phyloP scores from a whole-genome alignment of 2,113 vertebrate genomes.

The Notechis scutatus region DNA sequence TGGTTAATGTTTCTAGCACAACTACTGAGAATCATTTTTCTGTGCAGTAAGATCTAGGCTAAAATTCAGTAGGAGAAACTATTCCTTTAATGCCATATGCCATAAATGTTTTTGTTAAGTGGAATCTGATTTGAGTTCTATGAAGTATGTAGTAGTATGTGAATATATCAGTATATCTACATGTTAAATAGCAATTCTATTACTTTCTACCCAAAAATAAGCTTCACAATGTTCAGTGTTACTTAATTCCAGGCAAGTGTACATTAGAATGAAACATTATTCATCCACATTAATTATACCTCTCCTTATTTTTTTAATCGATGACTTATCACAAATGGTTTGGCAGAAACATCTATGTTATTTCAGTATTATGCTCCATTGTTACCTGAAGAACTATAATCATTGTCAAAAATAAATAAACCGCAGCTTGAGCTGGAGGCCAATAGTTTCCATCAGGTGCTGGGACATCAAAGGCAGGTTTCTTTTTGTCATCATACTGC shows the following conservation, averaged over 20 bases:
- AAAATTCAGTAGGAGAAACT: not conserved
- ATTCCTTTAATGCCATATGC: not conserved
- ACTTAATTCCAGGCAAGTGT: not conserved
- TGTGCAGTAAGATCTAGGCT: not conserved
- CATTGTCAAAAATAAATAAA: constrained; percentile 94
- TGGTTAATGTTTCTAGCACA: not conserved
- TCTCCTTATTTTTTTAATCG: not conserved
- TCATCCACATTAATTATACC: not conserved
- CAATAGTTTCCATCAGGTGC: constrained; percentile 82
- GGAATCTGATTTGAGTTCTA: not conserved
- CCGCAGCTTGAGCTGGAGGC: constrained; percentile 82
- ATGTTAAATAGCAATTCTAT: not conserved
- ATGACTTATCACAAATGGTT: not conserved
- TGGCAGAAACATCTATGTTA: not conserved
- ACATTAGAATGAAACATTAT: not conserved
- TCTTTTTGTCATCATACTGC: constrained; percentile 84
- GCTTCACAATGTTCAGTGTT: not conserved
- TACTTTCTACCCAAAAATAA: not conserved
- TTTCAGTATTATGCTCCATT: not conserved
- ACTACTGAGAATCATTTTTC: not conserved
- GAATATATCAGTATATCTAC: not conserved
- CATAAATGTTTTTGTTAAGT: not conserved
- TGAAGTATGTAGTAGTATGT: not conserved
- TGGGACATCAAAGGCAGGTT: constrained; percentile 87
- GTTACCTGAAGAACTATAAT: constrained; percentile 97